Base-by-base conservation (phyloP, 1,140 invertebrate species). In the Heliconius congener region DNA sequence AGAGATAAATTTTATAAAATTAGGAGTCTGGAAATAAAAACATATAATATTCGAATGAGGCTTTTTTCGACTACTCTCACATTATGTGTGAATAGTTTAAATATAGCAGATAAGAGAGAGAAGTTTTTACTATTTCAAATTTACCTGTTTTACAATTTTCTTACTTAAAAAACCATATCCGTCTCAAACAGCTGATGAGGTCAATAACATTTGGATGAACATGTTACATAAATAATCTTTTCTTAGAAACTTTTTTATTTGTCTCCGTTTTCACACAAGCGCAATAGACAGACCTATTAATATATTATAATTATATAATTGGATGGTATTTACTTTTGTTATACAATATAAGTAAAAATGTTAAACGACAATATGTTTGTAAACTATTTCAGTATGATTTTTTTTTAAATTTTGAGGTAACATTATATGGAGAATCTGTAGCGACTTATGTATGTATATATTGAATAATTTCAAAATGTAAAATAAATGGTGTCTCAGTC, bases 101-200 rank as follows among this genome's bases (percentile, higher is more conserved):
- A 46, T 4, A 46, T 46, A 46, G 42, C 4, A 16, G 16, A 16
- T 16, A 16, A 46, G 13, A 46, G 42, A 46, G 42, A 46, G 42
- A 46, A 46, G 42, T 16, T 46, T 46, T 46, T 46, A 46, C 42
- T 66, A 66, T 30, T 13, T 16, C 27, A 16, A 30, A 27, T 16
- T 30, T 66, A 16, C 60, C 11, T 66, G 13, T 27, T n/a, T 23
- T 11, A n/a, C n/a, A 8, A 60, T n/a, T 57, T n/a, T 57, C n/a
- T 57, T 23, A 23, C 55, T n/a, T 16, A 66, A 66, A 66, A 60
- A 66, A n/a, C 23, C 37, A 71, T 23, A 72, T 72, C 71, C 71
- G 37, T 72, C 37, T 72, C 37, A 50, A 71, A 50, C 76, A 77
- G 76, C 76, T 77, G 76, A 77, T 77, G 46, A 55, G 76, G 76